Evolutionary conservation across 2,888 invertebrate genomes (phyloP).

Genomic region (Eueremaeus valkanovi): DNA sequence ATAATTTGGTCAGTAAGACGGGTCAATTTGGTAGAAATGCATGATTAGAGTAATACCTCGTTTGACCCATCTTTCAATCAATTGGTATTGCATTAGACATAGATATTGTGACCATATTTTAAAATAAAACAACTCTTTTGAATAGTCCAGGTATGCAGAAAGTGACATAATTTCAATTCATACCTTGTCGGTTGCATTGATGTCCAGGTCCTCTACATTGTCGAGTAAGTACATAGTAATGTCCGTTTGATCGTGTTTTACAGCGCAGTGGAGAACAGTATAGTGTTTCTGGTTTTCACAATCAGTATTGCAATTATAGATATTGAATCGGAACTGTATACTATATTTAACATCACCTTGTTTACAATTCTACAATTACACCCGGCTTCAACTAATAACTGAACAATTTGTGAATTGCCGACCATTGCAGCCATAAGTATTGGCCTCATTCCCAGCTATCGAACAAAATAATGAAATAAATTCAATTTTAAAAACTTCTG

Average conservation of each 20-base stretch:
- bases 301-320: neutral
- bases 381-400: conserved; percentile 52
- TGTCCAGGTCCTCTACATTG: conserved; percentile 59
- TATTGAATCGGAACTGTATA: neutral
- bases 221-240: conserved; percentile 65
- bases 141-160: neutral
- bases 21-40: neutral
- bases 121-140: too few species aligned
- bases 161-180: neutral
- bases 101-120: neutral
- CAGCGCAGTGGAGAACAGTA: conserved; percentile 70
- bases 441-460: conserved; percentile 53
- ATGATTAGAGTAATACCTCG: neutral
- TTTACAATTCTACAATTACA: conserved; percentile 52
- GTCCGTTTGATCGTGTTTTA: conserved; percentile 63
- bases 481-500: neutral
- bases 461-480: conserved; percentile 40
- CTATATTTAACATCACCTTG: too few species aligned
- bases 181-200: conserved; percentile 62
- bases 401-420: conserved; percentile 52
- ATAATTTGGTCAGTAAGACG: neutral
- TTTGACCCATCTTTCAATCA: conserved; percentile 18
- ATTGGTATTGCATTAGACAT: conserved; percentile 41
- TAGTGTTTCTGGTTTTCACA: conserved; percentile 50
- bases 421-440: conserved; percentile 41